These are phyloP conservation scores for Diadegma fenestrale DNA, from an alignment of 2,888 invertebrate species.

Conservation along the genomic window DNA sequence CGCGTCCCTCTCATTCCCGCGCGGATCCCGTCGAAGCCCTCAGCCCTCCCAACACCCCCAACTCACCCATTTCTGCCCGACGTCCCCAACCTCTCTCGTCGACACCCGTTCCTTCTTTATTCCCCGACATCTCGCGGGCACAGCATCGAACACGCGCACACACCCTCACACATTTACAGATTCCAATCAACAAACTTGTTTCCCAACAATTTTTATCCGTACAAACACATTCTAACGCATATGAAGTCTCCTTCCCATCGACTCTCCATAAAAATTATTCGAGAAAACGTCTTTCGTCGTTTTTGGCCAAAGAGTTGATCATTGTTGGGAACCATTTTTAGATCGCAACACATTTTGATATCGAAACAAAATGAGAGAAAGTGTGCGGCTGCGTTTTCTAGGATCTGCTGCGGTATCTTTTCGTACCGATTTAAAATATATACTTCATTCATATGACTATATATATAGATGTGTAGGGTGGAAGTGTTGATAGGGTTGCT, in stretches of 20 bases:
- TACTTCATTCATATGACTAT: conserved; percentile 20
- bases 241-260: conserved; percentile 3
- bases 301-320: neutral
- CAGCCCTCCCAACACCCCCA: conserved; percentile 65
- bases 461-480: neutral
- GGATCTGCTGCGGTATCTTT: neutral
- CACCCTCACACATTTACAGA: conserved; percentile 8
- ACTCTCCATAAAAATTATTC: neutral
- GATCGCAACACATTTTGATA: neutral
- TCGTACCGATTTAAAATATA: neutral
- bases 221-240: neutral
- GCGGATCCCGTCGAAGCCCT: conserved; percentile 57
- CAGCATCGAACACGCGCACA: conserved; percentile 10
- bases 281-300: neutral
- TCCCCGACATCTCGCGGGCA: conserved; percentile 67
- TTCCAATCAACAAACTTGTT: neutral
- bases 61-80: conserved; percentile 40
- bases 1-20: conserved; percentile 67
- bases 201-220: neutral
- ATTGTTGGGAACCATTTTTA: neutral
- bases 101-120: conserved; percentile 63
- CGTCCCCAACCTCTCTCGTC: conserved; percentile 41
- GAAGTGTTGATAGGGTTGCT: conserved; percentile 58
- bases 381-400: neutral
- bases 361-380: conserved; percentile 23